Evolutionary conservation across 2,888 invertebrate genomes (phyloP), one percentile per base, ranked within the genome.

Genomic region (Drosophila anomalata): DNA sequence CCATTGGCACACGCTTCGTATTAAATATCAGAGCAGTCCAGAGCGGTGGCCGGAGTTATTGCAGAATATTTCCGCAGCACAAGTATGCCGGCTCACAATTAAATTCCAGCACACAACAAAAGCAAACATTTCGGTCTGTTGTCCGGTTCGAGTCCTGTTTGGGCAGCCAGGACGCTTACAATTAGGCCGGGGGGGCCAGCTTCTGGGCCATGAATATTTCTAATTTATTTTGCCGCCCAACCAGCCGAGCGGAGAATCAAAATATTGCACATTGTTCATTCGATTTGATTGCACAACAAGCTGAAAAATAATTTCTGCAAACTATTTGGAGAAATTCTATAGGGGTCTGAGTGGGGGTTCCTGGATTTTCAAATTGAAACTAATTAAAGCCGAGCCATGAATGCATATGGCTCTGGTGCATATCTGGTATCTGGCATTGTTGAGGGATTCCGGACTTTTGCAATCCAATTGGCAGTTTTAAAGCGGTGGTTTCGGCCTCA

Each of bases 1-100:
- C 61, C 78, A 81, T 81, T 78, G 73, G 69, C 60, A 77, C 81
- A 75, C 71, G 81, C 79, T 79, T 54, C 55, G 69, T 62, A 61
- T 83, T 73, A 72, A 78, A 83, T 70, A 62, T 62, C 59, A 71
- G 65, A 70, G 48, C 53, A 36, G 48, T 14, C 14, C 14, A 14
- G 14, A 14, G 14, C 14, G 14, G 14, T 42, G 22, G 8, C 31
- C 17, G 50, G 55, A 66, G 55, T 65, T 65, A 65, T 66, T 66
- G 63, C 65, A 54, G 63, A 63, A 63, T 66, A 65, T 62, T 62
- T 65, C 39, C n/a, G 11, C 9, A n/a, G n/a, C n/a, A 48, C 24
- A n/a, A 36, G 36, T 36, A 36, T 20, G 42, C 20, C n/a, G 29
- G 59, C 59, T 42, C 24, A 39, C 59, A 62, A 59, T 62, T 48